Conservation (phyloP, 2,113 vertebrate species). For the Oncorhynchus clarkii region DNA sequence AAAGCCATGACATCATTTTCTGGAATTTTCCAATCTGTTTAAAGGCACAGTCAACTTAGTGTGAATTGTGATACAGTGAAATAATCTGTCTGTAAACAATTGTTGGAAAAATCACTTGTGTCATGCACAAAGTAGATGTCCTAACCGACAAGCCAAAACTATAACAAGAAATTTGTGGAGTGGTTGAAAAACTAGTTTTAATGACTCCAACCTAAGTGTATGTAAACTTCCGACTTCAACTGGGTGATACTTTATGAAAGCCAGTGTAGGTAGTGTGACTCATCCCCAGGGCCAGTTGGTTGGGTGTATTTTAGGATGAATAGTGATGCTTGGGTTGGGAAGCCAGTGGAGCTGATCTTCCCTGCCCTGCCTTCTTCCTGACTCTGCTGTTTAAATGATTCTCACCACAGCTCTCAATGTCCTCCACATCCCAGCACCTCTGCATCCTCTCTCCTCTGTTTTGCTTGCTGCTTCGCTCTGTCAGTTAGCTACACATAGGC, state of each 20-base stretch:
- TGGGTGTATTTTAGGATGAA: conserved; percentile 1
- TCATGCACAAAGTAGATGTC: too few relatives aligned
- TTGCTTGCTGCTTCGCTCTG: neutral
- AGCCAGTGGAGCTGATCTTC: neutral
- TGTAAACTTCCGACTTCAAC: too few relatives aligned
- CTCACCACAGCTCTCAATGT: conserved; percentile 59
- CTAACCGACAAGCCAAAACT: too few relatives aligned
- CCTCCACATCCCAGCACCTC: conserved; percentile 45
- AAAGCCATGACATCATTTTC: too few relatives aligned
- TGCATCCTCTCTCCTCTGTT: conserved; percentile 14
- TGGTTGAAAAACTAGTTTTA: neutral
- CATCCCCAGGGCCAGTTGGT: neutral
- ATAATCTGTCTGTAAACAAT: too few relatives aligned
- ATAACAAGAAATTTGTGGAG: too few relatives aligned
- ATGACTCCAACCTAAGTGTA: too few relatives aligned
- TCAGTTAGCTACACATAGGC: conserved; percentile 15
- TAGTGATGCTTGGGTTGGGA: neutral
- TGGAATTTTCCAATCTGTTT: too few relatives aligned
- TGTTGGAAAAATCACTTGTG: too few relatives aligned
- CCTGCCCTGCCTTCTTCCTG: conserved; percentile 4
- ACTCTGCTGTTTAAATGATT: conserved; percentile 52
- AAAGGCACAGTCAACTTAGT: too few relatives aligned
- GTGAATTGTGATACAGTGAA: too few relatives aligned
- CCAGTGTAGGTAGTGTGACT: neutral
- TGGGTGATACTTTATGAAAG: neutral